Conservation (phyloP, 2,113 vertebrate species). For the Tricholaema leucomelas region DNA sequence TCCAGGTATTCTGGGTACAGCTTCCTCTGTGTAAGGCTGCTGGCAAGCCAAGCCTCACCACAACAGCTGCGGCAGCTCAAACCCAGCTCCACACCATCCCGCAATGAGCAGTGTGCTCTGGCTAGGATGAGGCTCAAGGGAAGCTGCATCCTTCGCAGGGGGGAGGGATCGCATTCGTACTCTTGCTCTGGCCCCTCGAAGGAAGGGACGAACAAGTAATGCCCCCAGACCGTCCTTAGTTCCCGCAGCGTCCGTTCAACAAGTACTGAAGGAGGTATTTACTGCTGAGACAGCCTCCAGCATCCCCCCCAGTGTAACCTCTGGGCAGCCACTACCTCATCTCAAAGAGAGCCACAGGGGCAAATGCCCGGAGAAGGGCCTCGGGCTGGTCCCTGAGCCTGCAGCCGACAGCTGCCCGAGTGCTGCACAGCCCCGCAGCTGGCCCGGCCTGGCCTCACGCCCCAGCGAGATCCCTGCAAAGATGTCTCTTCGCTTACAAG, state of each 20-base stretch:
- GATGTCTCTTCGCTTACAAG: neutral
- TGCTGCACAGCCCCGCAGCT: neutral
- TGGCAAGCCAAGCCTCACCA: neutral
- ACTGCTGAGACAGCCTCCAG: neutral
- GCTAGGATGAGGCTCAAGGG: too few relatives aligned
- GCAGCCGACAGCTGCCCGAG: neutral
- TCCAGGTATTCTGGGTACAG: neutral
- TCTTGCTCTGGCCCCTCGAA: accelerated
- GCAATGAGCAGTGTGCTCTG: accelerated
- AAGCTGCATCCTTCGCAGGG: neutral
- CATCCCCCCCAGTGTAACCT: neutral
- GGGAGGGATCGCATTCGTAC: too few relatives aligned
- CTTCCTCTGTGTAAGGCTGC: neutral
- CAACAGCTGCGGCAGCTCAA: neutral
- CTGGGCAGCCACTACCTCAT: neutral
- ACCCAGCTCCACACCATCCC: neutral
- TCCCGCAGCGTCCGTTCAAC: neutral
- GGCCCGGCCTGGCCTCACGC: neutral
- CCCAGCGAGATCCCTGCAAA: neutral
- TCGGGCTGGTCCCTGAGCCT: accelerated
- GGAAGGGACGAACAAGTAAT: neutral
- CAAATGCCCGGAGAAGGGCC: neutral
- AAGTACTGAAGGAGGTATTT: neutral
- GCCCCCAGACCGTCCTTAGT: too few relatives aligned
- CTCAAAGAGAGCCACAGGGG: too few relatives aligned